These are phyloP conservation scores for Pontoporia blainvillei DNA, from an alignment of 2,113 vertebrate species.

Conservation along the genomic window DNA sequence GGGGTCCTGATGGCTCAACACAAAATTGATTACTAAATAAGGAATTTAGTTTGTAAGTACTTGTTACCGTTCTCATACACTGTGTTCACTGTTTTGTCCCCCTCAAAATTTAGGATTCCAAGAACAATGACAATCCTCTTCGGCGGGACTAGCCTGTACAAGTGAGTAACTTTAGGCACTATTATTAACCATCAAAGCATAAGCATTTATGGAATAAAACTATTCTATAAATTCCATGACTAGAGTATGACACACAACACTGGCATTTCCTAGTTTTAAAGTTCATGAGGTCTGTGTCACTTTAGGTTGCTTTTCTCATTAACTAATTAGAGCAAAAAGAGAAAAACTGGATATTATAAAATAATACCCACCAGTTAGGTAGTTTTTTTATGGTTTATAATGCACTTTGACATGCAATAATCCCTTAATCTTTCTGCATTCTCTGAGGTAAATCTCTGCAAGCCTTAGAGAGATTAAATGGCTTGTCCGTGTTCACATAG, in stretches of 20 bases:
- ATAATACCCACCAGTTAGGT: neutral
- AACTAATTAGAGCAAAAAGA: neutral
- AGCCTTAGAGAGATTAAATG: conserved; percentile 28
- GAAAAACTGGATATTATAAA: neutral
- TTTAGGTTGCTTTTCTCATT: neutral
- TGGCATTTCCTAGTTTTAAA: conserved; percentile 22
- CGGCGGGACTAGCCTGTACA: neutral
- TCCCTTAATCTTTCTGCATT: neutral
- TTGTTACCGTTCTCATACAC: neutral
- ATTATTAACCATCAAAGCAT: neutral
- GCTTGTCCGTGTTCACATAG: neutral
- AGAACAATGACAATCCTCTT: neutral
- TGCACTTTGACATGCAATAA: neutral
- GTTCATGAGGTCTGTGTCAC: neutral
- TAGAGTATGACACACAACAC: neutral
- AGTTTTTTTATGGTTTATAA: neutral
- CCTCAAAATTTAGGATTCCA: neutral
- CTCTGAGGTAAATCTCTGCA: conserved; percentile 5
- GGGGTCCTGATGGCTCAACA: neutral
- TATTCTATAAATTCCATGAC: neutral
- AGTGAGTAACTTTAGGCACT: conserved; percentile 29
- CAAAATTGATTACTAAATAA: neutral
- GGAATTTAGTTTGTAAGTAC: neutral
- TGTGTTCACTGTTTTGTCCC: neutral
- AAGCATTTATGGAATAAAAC: neutral